These are phyloP conservation scores for Perca flavescens DNA, from an alignment of 2,113 vertebrate species.

Conservation along the genomic window DNA sequence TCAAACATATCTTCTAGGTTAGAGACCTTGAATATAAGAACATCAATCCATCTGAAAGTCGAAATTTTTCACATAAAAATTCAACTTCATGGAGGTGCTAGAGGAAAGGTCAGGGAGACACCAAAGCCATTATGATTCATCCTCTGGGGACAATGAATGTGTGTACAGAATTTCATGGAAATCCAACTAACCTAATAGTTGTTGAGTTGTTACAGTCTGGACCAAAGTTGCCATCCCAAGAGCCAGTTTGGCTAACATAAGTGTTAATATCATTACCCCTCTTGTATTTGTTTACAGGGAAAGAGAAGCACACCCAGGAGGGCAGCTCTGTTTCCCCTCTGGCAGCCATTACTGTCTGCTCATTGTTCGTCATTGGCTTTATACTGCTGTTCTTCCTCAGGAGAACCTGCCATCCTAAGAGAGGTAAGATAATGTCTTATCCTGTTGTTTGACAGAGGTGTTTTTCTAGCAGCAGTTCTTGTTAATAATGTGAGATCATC, in stretches of 20 bases:
- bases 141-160: neutral
- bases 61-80: neutral
- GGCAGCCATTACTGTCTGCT: constrained; percentile 73
- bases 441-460: neutral
- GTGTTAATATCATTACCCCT: neutral
- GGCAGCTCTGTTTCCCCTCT: constrained; percentile 62
- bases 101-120: neutral
- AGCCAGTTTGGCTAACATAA: neutral
- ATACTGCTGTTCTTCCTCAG: constrained; percentile 82
- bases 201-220: neutral
- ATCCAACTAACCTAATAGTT: neutral
- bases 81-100: neutral
- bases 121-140: neutral
- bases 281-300: constrained; percentile 63
- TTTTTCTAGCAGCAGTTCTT: neutral
- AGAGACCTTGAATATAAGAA: neutral
- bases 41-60: neutral
- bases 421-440: constrained; percentile 66
- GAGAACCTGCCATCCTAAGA: constrained; percentile 81
- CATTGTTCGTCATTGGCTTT: constrained; percentile 77
- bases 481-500: neutral
- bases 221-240: neutral
- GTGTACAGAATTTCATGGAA: neutral
- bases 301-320: constrained; percentile 71
- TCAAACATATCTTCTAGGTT: neutral